phyloP scores from a whole-genome alignment of 2,113 vertebrate species.

The Isurus oxyrinchus region DNA sequence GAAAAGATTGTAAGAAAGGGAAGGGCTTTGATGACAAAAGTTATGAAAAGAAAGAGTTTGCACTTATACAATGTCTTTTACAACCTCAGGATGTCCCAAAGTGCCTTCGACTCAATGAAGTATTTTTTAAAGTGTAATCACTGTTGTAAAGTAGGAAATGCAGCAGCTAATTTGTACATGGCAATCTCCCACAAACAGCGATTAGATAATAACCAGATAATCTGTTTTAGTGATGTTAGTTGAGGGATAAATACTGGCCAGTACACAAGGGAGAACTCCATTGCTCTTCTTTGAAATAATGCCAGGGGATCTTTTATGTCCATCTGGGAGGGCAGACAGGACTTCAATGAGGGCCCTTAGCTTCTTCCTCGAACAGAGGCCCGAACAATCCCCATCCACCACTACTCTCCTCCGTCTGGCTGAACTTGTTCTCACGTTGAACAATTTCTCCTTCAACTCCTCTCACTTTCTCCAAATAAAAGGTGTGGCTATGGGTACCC shows the following conservation, averaged over 20 bases:
- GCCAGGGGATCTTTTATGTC: not conserved
- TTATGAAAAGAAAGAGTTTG: not conserved
- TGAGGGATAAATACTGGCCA: not conserved
- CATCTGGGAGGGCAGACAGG: not conserved
- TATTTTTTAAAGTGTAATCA: not conserved
- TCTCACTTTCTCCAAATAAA: too few species aligned
- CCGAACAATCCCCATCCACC: too few species aligned
- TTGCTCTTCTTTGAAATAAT: not conserved
- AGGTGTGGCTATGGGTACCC: too few species aligned
- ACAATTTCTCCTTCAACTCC: too few species aligned
- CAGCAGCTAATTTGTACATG: not conserved
- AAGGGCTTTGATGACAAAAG: not conserved
- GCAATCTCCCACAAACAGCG: not conserved
- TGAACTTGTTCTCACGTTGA: too few species aligned
- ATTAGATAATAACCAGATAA: not conserved
- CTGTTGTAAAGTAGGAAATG: not conserved
- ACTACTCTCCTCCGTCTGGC: too few species aligned
- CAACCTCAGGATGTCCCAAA: not conserved
- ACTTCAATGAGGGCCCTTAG: too few species aligned
- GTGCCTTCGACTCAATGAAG: not conserved
- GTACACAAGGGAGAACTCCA: not conserved
- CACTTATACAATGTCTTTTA: not conserved
- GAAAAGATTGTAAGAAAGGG: not conserved
- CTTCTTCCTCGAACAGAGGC: too few species aligned
- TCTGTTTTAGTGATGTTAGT: not conserved